Evolutionary conservation across 2,888 invertebrate species (phyloP).

Genomic region (Drosophila quinaria): DNA sequence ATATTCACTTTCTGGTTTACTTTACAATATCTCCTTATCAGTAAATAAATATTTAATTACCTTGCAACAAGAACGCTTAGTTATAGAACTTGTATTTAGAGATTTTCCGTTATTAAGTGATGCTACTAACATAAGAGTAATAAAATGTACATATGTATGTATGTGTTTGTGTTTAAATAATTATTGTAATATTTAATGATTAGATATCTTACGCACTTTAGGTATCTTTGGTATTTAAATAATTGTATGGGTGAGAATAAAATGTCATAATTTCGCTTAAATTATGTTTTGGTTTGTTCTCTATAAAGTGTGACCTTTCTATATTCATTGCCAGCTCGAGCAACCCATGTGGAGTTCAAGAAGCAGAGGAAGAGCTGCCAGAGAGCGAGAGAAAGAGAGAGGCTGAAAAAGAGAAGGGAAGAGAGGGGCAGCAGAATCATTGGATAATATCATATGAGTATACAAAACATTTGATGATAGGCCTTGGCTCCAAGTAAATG

Average conservation of each 20-base stretch:
- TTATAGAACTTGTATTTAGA: too few species aligned
- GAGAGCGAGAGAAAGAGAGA: background rate
- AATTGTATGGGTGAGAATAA: background rate
- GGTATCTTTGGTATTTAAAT: background rate
- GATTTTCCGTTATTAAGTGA: too few species aligned
- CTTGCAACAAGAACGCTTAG: too few species aligned
- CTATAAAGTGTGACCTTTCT: background rate
- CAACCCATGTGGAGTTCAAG: constrained; percentile 41
- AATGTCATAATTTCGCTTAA: background rate
- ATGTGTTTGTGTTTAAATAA: too few species aligned
- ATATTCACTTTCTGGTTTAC: too few species aligned
- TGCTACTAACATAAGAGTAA: too few species aligned
- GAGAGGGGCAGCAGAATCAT: constrained; percentile 23
- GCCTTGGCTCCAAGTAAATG: constrained; percentile 20
- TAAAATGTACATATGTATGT: too few species aligned
- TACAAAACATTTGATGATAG: constrained; percentile 54
- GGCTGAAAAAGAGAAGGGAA: too few species aligned
- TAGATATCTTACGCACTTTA: background rate
- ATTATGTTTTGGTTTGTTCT: background rate
- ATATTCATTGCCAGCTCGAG: constrained; percentile 4
- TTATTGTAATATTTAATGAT: background rate
- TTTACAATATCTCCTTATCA: too few species aligned
- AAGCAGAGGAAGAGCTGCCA: too few species aligned
- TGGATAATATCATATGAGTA: constrained; percentile 64
- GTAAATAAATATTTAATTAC: too few species aligned